These are phyloP conservation scores for Pitta sordida DNA, from an alignment of 2,113 vertebrate species.

Conservation along the genomic window DNA sequence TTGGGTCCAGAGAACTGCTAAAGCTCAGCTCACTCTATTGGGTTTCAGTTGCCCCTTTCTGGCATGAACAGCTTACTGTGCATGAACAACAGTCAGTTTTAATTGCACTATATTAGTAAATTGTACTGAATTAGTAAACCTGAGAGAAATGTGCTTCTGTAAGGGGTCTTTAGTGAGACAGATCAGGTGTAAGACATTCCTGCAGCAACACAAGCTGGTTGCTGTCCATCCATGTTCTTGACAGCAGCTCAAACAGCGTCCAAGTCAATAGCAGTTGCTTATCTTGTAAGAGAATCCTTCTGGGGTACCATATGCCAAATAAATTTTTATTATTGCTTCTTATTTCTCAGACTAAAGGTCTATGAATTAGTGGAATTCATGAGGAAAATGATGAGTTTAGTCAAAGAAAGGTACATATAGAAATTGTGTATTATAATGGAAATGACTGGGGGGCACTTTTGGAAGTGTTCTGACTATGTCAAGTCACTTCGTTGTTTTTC, in stretches of 20 bases:
- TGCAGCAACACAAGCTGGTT: neutral
- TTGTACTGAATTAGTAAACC: neutral
- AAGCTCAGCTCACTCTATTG: neutral
- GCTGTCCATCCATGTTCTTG: neutral
- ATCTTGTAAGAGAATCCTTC: constrained; percentile 10
- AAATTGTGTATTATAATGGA: neutral
- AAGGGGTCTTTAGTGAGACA: neutral
- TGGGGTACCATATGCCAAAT: neutral
- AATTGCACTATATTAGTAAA: too few relatives aligned
- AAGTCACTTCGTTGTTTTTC: constrained; percentile 35
- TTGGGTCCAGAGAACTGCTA: neutral
- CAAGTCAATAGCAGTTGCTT: neutral
- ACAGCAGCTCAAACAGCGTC: constrained; percentile 28
- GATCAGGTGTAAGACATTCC: constrained; percentile 1
- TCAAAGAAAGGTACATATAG: neutral
- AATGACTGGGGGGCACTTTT: neutral
- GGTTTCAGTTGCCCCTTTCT: neutral
- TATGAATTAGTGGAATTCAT: neutral
- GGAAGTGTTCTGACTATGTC: neutral
- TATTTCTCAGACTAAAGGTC: neutral
- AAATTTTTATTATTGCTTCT: neutral
- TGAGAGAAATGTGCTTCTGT: constrained; percentile 3
- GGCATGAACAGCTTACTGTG: neutral
- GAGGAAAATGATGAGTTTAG: neutral
- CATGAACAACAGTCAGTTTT: neutral